Evolutionary conservation across 2,113 vertebrate genomes (phyloP), one percentile per base, ranked within the genome.

Genomic region (Tachycineta bicolor): DNA sequence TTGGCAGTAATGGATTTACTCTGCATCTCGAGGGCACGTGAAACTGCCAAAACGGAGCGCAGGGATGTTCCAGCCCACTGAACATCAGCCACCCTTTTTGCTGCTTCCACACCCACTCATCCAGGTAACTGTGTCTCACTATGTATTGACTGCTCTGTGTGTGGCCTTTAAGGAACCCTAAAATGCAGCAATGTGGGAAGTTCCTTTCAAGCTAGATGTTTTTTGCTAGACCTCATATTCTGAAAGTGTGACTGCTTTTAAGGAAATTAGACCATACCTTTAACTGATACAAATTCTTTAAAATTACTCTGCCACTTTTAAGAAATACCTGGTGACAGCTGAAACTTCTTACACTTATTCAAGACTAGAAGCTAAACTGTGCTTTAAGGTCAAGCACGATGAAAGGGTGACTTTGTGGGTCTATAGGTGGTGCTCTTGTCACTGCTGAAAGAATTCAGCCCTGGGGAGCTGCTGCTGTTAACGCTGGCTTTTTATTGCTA

Each of bases 391-490:
- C 44, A 62, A 83, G 63, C 31, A 31, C 0, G 3, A 14, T 1
- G 29, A 34, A 58, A 71, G 14, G n/a, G 64, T 43, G 41, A 64
- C 22, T 71, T 50, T 64, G 2, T 34, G 23, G n/a, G 64, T 89
- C 97, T 73, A 17, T 96, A 97, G 96, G 53, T 97, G 96, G 96
- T 90, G 90, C 94, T 96, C 81, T 95, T 96, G 93, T 83, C 89
- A 87, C 94, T 97, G 34, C 34, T 91, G 90, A 96, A 7, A 47
- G 28, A 37, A n/a, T 76, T 75, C 19, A 53, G 28, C 65, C 4
- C 0, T 11, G 29, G 26, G 14, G 67, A 67, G 65, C 49, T 62
- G 62, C 60, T 41, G 15, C 47, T 74, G 20, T 60, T 68, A 10
- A 8, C 9, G 29, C 33, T 41, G 26, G 4, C 1, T 5, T 91